Conservation (phyloP, 2,797 vertebrate species). For the Melanotaenia parkinsoni region DNA sequence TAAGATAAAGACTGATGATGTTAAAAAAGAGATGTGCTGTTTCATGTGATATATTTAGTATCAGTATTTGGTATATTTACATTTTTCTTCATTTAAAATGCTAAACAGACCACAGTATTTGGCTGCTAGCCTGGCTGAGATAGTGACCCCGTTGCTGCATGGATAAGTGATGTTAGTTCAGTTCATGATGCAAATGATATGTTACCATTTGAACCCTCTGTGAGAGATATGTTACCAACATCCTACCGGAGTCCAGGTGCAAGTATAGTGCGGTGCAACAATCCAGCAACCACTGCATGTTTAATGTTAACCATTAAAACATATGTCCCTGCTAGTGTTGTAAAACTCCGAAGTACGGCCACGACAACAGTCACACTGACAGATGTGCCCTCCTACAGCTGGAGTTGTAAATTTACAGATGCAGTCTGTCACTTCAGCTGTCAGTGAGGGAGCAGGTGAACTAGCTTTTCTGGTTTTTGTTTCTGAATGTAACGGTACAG, state of each 20-base stretch:
- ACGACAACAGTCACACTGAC: neutral
- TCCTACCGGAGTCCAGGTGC: neutral
- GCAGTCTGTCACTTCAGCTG: slow-evolving; percentile 12
- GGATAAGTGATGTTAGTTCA: neutral
- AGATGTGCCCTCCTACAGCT: slow-evolving; percentile 13
- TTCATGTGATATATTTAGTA: neutral
- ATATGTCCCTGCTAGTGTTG: neutral
- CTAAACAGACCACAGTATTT: neutral
- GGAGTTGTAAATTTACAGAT: slow-evolving; percentile 11
- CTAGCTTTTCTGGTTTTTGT: slow-evolving; percentile 8
- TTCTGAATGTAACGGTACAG: neutral
- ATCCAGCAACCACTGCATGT: neutral
- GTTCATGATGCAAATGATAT: neutral
- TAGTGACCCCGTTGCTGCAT: neutral
- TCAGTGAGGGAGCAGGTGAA: neutral
- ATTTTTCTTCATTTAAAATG: neutral
- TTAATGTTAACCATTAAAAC: neutral
- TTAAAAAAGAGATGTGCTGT: neutral
- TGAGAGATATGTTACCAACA: neutral
- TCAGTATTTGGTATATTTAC: too few relatives aligned
- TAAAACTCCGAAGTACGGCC: neutral
- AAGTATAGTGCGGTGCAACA: neutral
- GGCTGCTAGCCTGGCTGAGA: neutral
- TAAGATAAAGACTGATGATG: neutral
- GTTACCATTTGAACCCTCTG: neutral